phyloP scores from a whole-genome alignment of 2,888 invertebrate species.

The Oscheius sp. region DNA sequence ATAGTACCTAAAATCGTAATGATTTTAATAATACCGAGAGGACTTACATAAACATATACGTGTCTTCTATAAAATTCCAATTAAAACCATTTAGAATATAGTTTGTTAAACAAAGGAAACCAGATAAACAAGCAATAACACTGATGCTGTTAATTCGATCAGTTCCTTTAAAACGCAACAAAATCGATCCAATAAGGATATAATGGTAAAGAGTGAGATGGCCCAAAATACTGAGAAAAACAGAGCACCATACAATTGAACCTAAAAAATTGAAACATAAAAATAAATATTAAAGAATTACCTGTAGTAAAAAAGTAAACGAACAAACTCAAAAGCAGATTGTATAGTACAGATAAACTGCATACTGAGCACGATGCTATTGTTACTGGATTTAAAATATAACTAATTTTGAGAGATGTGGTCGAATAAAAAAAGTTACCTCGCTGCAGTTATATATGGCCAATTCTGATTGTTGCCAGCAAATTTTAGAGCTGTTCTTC shows the following conservation, averaged over 20 bases:
- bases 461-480: background rate
- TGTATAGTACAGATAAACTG: conserved; percentile 61
- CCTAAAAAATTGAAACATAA: conserved; percentile 25
- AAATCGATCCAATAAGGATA: conserved; percentile 31
- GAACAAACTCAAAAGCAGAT: conserved; percentile 51
- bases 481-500: background rate
- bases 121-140: background rate
- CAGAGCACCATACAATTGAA: background rate
- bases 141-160: background rate
- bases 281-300: conserved; percentile 11
- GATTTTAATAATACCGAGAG: background rate
- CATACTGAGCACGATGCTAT: conserved; percentile 60
- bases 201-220: conserved; percentile 40
- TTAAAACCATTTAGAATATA: conserved; percentile 32
- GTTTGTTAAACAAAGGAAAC: conserved; percentile 18
- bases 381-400: conserved; percentile 68
- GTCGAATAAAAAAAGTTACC: conserved; percentile 3
- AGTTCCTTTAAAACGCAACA: conserved; percentile 3
- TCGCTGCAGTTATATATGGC: conserved; percentile 6
- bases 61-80: conserved; percentile 44
- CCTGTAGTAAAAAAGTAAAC: conserved; percentile 43
- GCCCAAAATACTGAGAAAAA: conserved; percentile 23
- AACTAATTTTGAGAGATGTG: conserved; percentile 58
- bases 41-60: conserved; percentile 57
- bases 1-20: conserved; percentile 72